phyloP scores from a whole-genome alignment of 2,888 invertebrate species.

The Polietes domitor region DNA sequence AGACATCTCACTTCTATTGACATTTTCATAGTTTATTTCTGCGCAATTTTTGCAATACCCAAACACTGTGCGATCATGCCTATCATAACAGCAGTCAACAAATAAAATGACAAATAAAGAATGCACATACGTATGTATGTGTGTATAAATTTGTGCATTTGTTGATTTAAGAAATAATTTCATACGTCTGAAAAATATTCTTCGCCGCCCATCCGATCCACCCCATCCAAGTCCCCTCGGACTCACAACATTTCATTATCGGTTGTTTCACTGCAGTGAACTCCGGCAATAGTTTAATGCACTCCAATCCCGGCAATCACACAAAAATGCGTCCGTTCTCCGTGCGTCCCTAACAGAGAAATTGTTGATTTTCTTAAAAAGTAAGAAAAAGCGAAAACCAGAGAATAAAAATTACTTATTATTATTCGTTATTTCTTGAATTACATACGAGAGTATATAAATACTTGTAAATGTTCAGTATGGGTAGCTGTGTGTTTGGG shows the following conservation, averaged over 20 bases:
- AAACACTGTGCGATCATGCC: too few species aligned
- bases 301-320: constrained; percentile 1
- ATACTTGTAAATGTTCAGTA: too few species aligned
- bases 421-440: background rate
- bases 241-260: constrained; percentile 4
- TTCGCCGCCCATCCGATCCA: background rate
- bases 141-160: constrained; percentile 22
- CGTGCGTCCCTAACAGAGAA: background rate
- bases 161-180: constrained; percentile 35
- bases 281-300: constrained; percentile 6
- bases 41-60: too few species aligned
- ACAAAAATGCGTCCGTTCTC: background rate
- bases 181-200: constrained; percentile 1
- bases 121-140: background rate
- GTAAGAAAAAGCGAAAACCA: background rate
- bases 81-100: background rate
- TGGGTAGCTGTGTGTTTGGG: background rate
- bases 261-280: constrained; percentile 1
- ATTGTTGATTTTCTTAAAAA: constrained; percentile 8
- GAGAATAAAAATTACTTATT: background rate
- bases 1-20: too few species aligned
- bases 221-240: background rate
- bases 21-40: too few species aligned
- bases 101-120: constrained; percentile 23
- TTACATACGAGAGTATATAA: background rate